Percentiles rank a stretch among this genome's conserved stretches.
phyloP scores from a whole-genome alignment of 2,888 invertebrate genomes.

The Stomorhina lunata region DNA sequence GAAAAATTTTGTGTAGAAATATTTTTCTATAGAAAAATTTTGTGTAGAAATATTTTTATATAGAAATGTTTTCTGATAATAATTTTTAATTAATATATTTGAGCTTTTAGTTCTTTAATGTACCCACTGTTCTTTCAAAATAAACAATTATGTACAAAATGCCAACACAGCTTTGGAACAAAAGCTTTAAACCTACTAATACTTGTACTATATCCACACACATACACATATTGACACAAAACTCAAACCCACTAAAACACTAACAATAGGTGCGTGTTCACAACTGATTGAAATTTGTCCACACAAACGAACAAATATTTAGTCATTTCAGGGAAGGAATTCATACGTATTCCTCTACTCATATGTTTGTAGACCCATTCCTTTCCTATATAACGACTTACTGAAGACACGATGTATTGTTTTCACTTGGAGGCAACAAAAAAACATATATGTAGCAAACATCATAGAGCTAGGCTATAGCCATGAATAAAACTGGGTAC shows the following conservation, averaged over 20 bases:
- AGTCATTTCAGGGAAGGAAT: not conserved
- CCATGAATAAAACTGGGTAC: not conserved
- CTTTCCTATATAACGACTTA: no score
- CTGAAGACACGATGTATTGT: no score
- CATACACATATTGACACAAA: not conserved
- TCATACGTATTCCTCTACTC: not conserved
- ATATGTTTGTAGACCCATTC: no score
- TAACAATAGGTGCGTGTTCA: slow-evolving; percentile 31
- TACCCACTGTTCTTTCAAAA: slow-evolving; percentile 34
- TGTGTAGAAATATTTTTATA: no score
- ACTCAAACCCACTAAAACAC: not conserved
- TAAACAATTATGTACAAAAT: slow-evolving; percentile 46
- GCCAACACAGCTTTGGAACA: slow-evolving; percentile 21
- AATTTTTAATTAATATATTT: no score
- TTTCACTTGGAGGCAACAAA: slow-evolving; percentile 3
- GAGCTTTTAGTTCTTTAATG: not conserved
- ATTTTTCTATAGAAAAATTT: no score
- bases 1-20: no score
- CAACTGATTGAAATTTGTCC: not conserved
- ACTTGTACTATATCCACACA: not conserved
- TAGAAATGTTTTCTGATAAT: no score
- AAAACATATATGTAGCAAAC: not conserved
- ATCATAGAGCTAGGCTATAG: not conserved
- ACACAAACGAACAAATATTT: not conserved
- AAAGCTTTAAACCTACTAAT: slow-evolving; percentile 18